Evolutionary conservation across 2,797 vertebrate genomes (phyloP).

Genomic region (Microchirus variegatus): DNA sequence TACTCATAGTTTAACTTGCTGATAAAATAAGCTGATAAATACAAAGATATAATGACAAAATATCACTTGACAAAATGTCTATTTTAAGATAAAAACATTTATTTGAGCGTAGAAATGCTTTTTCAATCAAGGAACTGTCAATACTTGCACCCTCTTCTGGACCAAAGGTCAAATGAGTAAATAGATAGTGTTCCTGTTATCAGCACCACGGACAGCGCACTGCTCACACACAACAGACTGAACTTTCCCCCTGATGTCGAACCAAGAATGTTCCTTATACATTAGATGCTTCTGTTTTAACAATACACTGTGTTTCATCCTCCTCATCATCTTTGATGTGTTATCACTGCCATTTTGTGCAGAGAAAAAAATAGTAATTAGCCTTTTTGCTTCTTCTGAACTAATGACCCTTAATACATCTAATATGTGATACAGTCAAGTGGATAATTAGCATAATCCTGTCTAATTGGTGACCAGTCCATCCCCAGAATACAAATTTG

Average conservation of each 20-base stretch:
- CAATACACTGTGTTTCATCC: background rate
- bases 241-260: background rate
- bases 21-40: background rate
- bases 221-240: background rate
- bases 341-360: conserved; percentile 21
- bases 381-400: conserved; percentile 38
- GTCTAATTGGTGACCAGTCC: conserved; percentile 52
- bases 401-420: conserved; percentile 51
- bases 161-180: background rate
- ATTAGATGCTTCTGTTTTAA: conserved; percentile 1
- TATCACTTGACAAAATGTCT: too few relatives aligned
- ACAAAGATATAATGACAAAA: too few relatives aligned
- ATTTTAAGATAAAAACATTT: too few relatives aligned
- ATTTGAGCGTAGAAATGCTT: too few relatives aligned
- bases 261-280: background rate
- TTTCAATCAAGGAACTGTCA: background rate
- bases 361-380: conserved; percentile 37
- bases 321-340: conserved; percentile 11
- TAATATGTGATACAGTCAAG: conserved; percentile 62
- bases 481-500: conserved; percentile 60
- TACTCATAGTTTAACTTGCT: background rate
- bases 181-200: conserved; percentile 9
- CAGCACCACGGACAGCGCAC: conserved; percentile 71
- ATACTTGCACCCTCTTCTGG: background rate
- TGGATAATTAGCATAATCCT: conserved; percentile 62